phyloP scores from a whole-genome alignment of 2,888 invertebrate genomes.

The Tipula helvola region DNA sequence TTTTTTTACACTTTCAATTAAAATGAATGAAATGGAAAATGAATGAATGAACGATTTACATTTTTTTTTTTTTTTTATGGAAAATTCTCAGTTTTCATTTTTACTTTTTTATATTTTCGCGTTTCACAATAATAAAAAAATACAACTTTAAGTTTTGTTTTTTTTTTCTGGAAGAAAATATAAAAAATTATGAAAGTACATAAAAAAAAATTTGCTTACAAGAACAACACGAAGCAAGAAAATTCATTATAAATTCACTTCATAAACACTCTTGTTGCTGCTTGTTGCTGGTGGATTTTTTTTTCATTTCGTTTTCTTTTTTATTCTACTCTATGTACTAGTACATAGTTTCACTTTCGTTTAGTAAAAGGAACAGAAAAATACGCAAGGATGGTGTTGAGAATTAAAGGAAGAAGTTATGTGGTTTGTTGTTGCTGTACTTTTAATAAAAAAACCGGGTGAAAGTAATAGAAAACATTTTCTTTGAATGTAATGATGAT shows the following conservation, averaged over 20 bases:
- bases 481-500: background rate
- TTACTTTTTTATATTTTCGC: background rate
- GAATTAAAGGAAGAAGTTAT: background rate
- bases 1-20: background rate
- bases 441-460: background rate
- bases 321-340: background rate
- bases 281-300: background rate
- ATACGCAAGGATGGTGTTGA: background rate
- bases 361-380: background rate
- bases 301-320: background rate
- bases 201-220: background rate
- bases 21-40: background rate
- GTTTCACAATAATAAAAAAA: background rate
- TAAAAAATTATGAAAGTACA: background rate
- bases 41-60: background rate
- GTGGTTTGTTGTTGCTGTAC: background rate
- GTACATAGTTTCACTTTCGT: background rate
- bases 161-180: background rate
- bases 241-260: conserved; percentile 4
- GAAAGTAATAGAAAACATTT: background rate
- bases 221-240: background rate
- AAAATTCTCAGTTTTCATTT: background rate
- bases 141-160: background rate
- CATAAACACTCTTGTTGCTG: background rate
- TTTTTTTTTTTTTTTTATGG: background rate